These are phyloP conservation scores for Sinohyriopsis cumingii DNA, from an alignment of 2,888 invertebrate genomes.

Conservation along the genomic window DNA sequence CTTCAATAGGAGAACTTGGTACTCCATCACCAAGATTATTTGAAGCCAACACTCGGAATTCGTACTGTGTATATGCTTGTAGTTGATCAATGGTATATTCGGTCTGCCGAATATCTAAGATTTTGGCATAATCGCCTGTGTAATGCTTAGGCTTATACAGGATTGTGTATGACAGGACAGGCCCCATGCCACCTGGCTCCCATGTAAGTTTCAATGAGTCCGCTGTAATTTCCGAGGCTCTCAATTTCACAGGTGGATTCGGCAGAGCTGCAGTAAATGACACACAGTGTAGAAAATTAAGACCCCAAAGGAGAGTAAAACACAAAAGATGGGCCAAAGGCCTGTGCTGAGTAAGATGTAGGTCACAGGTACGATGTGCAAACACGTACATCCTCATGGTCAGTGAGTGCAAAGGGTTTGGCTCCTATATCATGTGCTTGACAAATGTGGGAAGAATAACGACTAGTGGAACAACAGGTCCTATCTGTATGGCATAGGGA, in stretches of 20 bases:
- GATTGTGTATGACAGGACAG: conserved; percentile 93
- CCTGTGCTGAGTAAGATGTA: too few species aligned
- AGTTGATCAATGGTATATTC: conserved; percentile 87
- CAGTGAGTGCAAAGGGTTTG: too few species aligned
- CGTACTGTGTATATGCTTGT: conserved; percentile 95
- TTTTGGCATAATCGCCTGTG: conserved; percentile 81
- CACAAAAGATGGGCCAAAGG: too few species aligned
- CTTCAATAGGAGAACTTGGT: conserved; percentile 88
- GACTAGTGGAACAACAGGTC: too few species aligned
- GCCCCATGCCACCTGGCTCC: conserved; percentile 79
- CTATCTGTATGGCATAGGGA: too few species aligned
- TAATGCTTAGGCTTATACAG: conserved; percentile 95
- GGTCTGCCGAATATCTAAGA: conserved; percentile 89
- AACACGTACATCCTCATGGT: too few species aligned
- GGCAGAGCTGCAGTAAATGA: conserved; percentile 83
- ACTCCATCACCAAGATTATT: conserved; percentile 95
- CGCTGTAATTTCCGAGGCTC: conserved; percentile 93
- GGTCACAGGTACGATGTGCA: too few species aligned
- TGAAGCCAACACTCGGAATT: conserved; percentile 95
- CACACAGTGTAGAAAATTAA: conserved; percentile 24
- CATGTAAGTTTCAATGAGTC: conserved; percentile 93
- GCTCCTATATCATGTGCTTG: too few species aligned
- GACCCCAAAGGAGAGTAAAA: background rate
- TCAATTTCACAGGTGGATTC: conserved; percentile 89
- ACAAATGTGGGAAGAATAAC: too few species aligned